Percentiles rank a stretch among this genome's conserved stretches.
Evolutionary conservation across 2,888 invertebrate species (phyloP).

Genomic region (Dryobota labecula): DNA sequence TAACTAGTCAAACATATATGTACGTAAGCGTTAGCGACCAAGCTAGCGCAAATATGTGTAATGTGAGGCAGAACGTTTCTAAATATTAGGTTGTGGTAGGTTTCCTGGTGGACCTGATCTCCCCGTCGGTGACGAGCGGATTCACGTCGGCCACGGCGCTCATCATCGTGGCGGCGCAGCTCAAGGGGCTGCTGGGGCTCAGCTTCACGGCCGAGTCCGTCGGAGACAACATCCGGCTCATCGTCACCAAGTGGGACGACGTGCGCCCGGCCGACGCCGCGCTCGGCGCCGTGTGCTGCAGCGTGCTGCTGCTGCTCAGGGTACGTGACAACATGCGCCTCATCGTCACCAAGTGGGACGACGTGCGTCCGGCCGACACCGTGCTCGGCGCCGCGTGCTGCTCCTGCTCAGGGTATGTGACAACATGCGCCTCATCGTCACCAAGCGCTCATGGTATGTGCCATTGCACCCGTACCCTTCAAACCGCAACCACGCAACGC

Average conservation of each 20-base stretch:
- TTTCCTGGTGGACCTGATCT: constrained; percentile 96
- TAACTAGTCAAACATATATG: not conserved
- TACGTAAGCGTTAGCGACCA: not conserved
- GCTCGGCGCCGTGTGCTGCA: constrained; percentile 92
- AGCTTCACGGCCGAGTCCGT: constrained; percentile 93
- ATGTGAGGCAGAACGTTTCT: not conserved
- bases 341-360: not conserved
- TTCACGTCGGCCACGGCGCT: constrained; percentile 96
- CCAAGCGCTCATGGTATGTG: not conserved
- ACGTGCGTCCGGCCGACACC: not conserved
- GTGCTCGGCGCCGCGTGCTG: not conserved
- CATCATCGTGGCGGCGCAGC: constrained; percentile 94
- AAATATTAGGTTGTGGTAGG: constrained; percentile 86
- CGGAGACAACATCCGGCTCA: constrained; percentile 89
- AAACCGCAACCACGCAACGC: not conserved
- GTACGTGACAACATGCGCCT: constrained; percentile 85
- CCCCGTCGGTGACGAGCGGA: constrained; percentile 95
- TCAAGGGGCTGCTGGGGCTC: constrained; percentile 94
- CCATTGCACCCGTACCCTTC: not conserved
- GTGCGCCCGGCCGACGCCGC: constrained; percentile 91
- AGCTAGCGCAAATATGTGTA: constrained; percentile 1
- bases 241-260: constrained; percentile 85
- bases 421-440: not conserved
- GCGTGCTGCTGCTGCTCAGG: constrained; percentile 92
- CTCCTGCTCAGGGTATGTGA: constrained; percentile 8